Conservation (phyloP, 2,797 vertebrate species). For the Sphenopsis melanotis region DNA sequence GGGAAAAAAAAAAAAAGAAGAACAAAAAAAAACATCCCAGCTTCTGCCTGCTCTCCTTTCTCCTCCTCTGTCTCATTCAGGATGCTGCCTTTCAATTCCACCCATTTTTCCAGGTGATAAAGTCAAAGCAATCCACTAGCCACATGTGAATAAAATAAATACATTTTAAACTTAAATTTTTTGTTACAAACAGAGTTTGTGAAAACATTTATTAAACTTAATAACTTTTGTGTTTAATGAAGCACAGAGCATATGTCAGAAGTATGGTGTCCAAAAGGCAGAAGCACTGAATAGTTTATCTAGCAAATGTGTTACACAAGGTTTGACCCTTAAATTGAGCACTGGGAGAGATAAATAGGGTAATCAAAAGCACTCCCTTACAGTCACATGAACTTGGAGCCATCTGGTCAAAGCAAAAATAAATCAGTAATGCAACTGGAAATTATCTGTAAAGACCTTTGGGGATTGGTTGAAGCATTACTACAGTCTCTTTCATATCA, state of each 20-base stretch:
- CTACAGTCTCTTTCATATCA: slow-evolving; percentile 25
- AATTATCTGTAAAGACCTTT: slow-evolving; percentile 66
- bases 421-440: slow-evolving; percentile 72
- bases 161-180: slow-evolving; percentile 1
- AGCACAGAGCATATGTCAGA: slow-evolving; percentile 69
- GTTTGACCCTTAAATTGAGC: slow-evolving; percentile 73
- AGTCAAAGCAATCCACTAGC: background rate
- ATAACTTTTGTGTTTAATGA: slow-evolving; percentile 72
- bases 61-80: background rate
- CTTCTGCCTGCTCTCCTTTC: slow-evolving; percentile 4
- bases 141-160: background rate
- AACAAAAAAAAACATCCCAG: background rate
- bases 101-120: background rate
- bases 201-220: slow-evolving; percentile 67
- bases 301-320: slow-evolving; percentile 69
- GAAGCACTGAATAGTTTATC: slow-evolving; percentile 65
- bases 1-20: background rate
- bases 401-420: slow-evolving; percentile 73
- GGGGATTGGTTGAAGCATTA: slow-evolving; percentile 47
- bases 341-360: slow-evolving; percentile 68
- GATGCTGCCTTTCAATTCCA: background rate
- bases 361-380: slow-evolving; percentile 71
- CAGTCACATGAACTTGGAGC: slow-evolving; percentile 67
- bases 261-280: slow-evolving; percentile 63
- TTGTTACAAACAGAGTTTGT: slow-evolving; percentile 57